Percentiles rank a stretch among this genome's conserved stretches.
These are phyloP conservation scores for Xestia ashworthii DNA, from an alignment of 2,888 invertebrate species.

Conservation along the genomic window DNA sequence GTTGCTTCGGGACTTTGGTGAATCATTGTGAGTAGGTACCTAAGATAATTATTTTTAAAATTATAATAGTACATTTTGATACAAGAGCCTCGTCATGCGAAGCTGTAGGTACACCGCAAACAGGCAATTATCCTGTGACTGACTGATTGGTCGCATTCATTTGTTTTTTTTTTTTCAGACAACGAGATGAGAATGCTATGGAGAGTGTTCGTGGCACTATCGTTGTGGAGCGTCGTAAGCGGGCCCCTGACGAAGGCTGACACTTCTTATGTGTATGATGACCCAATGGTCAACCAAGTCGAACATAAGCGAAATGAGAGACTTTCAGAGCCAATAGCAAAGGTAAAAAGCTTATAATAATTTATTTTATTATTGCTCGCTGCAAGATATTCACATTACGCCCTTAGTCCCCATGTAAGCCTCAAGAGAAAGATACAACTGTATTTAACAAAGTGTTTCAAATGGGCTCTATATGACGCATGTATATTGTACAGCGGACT, in stretches of 20 bases:
- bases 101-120: too few species aligned
- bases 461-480: background rate
- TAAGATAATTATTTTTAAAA: background rate
- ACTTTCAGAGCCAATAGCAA: slow-evolving; percentile 47
- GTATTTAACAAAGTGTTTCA: background rate
- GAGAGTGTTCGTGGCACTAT: slow-evolving; percentile 40
- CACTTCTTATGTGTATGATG: slow-evolving; percentile 44
- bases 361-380: background rate
- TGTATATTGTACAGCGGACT: background rate
- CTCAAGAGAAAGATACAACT: background rate
- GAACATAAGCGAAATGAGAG: slow-evolving; percentile 39
- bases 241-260: slow-evolving; percentile 30
- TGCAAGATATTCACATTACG: background rate
- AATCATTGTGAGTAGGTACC: slow-evolving; percentile 30
- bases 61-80: background rate
- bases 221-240: slow-evolving; percentile 47
- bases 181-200: slow-evolving; percentile 48
- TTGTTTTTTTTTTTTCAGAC: slow-evolving; percentile 29
- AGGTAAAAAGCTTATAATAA: slow-evolving; percentile 41
- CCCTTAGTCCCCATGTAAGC: background rate
- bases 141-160: too few species aligned
- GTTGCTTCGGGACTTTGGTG: background rate
- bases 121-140: too few species aligned
- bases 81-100: too few species aligned
- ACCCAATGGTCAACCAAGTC: slow-evolving; percentile 62